A percentile compares a stretch with the other conserved stretches of the same genome.
Evolutionary conservation across 1,140 invertebrate genomes (phyloP).

Genomic region (Plodia interpunctella): DNA sequence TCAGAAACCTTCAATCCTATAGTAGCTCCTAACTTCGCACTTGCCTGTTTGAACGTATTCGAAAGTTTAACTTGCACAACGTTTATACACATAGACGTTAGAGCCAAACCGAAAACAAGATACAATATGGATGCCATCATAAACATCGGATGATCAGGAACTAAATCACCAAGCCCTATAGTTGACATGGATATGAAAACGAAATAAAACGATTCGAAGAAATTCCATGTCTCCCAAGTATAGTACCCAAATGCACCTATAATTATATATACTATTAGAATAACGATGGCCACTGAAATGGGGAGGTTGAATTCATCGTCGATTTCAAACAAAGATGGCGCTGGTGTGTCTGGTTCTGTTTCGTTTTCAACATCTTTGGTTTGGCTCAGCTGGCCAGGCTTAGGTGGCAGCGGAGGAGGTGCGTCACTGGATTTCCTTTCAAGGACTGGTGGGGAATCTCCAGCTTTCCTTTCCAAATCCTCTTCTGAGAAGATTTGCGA

Average conservation of each 20-base stretch:
- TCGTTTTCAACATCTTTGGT: conserved; percentile 43
- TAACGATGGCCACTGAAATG: conserved; percentile 88
- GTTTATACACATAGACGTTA: conserved; percentile 98
- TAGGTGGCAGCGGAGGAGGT: conserved; percentile 60
- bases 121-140: conserved; percentile 96
- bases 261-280: conserved; percentile 91
- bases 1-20: conserved; percentile 87
- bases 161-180: conserved; percentile 94
- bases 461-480: conserved; percentile 35
- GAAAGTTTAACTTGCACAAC: conserved; percentile 93
- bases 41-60: conserved; percentile 90
- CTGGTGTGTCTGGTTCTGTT: conserved; percentile 82
- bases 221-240: conserved; percentile 88
- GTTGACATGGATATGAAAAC: conserved; percentile 97
- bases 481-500: conserved; percentile 82
- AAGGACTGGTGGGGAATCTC: conserved; percentile 35
- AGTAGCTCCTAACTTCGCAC: conserved; percentile 90
- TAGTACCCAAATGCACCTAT: conserved; percentile 88
- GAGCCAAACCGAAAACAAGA: conserved; percentile 93
- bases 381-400: conserved; percentile 59
- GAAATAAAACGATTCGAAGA: conserved; percentile 95
- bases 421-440: conserved; percentile 52
- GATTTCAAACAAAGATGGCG: conserved; percentile 83
- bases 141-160: conserved; percentile 91
- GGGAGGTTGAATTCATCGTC: conserved; percentile 97